Evolutionary conservation across 1,140 invertebrate species (phyloP).

Genomic region (Episyrphus balteatus): DNA sequence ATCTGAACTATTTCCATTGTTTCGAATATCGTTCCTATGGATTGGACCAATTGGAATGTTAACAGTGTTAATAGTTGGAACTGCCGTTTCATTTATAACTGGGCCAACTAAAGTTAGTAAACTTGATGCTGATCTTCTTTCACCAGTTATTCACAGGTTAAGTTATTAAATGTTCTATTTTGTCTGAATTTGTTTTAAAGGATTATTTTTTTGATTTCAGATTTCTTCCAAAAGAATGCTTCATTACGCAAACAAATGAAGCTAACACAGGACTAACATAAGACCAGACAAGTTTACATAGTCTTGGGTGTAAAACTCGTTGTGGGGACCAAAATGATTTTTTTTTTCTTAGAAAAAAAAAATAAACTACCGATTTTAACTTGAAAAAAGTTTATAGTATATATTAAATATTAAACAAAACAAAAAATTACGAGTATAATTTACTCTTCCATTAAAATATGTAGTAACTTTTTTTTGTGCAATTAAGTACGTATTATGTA

Average conservation of each 20-base stretch:
- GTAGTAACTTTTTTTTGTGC: no score
- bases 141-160: slow-evolving; percentile 45
- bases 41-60: slow-evolving; percentile 56
- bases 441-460: no score
- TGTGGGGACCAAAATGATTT: no score
- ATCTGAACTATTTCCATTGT: slow-evolving; percentile 52
- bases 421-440: no score
- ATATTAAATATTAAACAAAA: no score
- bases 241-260: slow-evolving; percentile 4
- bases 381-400: no score
- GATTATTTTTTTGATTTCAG: slow-evolving; percentile 6
- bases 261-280: neutral
- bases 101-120: slow-evolving; percentile 45
- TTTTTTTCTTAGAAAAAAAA: no score
- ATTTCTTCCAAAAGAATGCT: slow-evolving; percentile 32
- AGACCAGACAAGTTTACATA: no score
- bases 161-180: neutral
- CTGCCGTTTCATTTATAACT: slow-evolving; percentile 54
- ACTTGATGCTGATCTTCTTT: slow-evolving; percentile 49
- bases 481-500: no score
- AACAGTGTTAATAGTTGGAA: slow-evolving; percentile 52
- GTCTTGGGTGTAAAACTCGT: no score
- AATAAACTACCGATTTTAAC: no score
- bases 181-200: neutral
- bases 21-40: slow-evolving; percentile 64